phyloP scores from a whole-genome alignment of 2,888 invertebrate genomes.

The Diploptera punctata region DNA sequence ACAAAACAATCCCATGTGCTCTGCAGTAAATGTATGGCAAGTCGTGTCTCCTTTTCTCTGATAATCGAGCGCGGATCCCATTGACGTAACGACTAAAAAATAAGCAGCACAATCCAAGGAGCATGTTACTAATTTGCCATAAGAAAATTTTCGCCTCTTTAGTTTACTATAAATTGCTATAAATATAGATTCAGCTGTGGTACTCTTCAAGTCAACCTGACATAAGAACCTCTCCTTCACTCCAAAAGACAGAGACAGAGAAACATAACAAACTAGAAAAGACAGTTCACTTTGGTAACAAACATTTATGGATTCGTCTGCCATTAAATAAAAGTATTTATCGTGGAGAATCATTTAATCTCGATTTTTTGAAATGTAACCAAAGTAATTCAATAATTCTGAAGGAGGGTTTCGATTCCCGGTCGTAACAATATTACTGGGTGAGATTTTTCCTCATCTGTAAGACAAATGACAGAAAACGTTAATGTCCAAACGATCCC shows the following conservation, averaged over 20 bases:
- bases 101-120: too few species aligned
- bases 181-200: constrained; percentile 1
- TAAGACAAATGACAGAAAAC: too few species aligned
- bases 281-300: constrained; percentile 1
- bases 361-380: too few species aligned
- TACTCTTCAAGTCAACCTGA: background rate
- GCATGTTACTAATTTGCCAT: background rate
- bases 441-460: too few species aligned
- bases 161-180: constrained; percentile 7
- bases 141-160: background rate
- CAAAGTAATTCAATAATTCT: background rate
- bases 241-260: background rate
- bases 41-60: background rate
- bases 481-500: too few species aligned
- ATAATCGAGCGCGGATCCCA: constrained; percentile 1
- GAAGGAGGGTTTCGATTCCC: background rate
- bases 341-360: background rate
- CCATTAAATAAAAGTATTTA: background rate
- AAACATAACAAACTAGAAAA: background rate
- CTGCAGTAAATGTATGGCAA: constrained; percentile 2
- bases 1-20: constrained; percentile 5
- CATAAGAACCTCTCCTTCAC: background rate
- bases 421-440: too few species aligned
- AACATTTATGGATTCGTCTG: background rate
- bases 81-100: background rate